Base-by-base conservation (phyloP, 2,888 invertebrate species). In the Drosophila sordidapex region DNA sequence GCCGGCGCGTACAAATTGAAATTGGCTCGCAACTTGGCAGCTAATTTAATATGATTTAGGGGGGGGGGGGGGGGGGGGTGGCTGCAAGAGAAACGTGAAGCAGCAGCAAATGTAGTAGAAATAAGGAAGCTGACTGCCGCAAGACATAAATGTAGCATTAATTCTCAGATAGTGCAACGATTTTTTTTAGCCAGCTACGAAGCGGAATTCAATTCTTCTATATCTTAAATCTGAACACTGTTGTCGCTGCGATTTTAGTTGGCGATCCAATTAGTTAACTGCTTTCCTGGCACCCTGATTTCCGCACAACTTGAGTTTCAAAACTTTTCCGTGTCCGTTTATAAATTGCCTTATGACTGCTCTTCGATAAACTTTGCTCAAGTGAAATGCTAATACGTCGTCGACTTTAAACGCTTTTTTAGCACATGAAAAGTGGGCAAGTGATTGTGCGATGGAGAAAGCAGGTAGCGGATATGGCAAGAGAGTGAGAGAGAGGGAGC, bases 341-440 rank as follows among this genome's bases (percentile, higher is more conserved):
- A 77, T 75, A 88, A 88, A 88, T 88, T 86, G 83, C 75, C 74
- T 80, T 83, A 78, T 86, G 88, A 86, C 83, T 87, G 85, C 77
- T 73, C 67, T 74, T 82, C 83, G 72, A 86, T 82, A 78, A 83
- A 76, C 70, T 85, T 81, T 74, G 54, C 82, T 61, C 68, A 70
- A 73, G 68, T 74, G 67, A 70, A 74, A 83, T 83, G 81, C 86
- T 76, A 86, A 83, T 78, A 78, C 68, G 70, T 68, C 54, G 77
- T 60, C 58, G 60, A 60, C 65, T 72, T 82, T 84, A 82, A 85
- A 70, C 59, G 79, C 51, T 67, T 72, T 72, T 77, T 35, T 21
- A 46, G 21, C 60, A 46, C 35, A 36, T n/a, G 27, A 13, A 43
- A 10, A 43, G 33, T 4, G 25, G 7, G 33, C 21, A 25, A n/a